A percentile compares a stretch with the other conserved stretches of the same genome.
phyloP scores from a whole-genome alignment of 2,797 vertebrate genomes.

The Anguilla pacifica region DNA sequence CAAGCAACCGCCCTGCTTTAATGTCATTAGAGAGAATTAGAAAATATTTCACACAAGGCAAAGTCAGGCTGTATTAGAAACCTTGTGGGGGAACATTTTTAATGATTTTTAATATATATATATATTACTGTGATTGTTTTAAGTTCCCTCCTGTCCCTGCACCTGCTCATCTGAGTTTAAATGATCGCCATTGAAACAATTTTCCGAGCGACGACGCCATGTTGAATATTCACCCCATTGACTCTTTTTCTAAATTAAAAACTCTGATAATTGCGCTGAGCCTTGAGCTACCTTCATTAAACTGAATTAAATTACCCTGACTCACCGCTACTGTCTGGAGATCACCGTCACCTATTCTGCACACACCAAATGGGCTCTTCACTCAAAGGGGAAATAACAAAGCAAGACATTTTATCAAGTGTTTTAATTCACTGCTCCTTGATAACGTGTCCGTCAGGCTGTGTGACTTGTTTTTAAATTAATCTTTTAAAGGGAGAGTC shows the following conservation, averaged over 20 bases:
- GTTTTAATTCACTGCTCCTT: not conserved
- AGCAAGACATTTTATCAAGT: not conserved
- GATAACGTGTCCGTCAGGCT: not conserved
- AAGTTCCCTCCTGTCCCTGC: not conserved
- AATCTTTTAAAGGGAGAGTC: not conserved
- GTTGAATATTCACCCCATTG: conserved; percentile 20
- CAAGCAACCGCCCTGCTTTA: not conserved
- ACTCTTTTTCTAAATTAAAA: conserved; percentile 25
- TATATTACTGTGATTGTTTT: not conserved
- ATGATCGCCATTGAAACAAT: conserved; percentile 4
- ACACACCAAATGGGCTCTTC: conserved; percentile 7
- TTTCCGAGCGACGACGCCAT: conserved; percentile 18
- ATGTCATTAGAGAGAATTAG: conserved; percentile 21
- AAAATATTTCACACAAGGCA: not conserved
- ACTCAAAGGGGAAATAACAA: conserved; percentile 27
- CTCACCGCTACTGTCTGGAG: conserved; percentile 27
- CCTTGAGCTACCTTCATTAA: conserved; percentile 33
- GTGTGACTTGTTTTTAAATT: not conserved
- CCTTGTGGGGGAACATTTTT: conserved; percentile 17
- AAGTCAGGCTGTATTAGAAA: not conserved
- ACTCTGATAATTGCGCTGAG: conserved; percentile 16
- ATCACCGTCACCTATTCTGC: conserved; percentile 23
- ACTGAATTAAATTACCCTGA: conserved; percentile 24
- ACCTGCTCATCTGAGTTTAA: conserved; percentile 1
- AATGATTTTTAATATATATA: conserved; percentile 16